Percentiles rank a stretch among this genome's conserved stretches.
phyloP scores from a whole-genome alignment of 2,113 vertebrate genomes.

The Chionodraco myersi region DNA sequence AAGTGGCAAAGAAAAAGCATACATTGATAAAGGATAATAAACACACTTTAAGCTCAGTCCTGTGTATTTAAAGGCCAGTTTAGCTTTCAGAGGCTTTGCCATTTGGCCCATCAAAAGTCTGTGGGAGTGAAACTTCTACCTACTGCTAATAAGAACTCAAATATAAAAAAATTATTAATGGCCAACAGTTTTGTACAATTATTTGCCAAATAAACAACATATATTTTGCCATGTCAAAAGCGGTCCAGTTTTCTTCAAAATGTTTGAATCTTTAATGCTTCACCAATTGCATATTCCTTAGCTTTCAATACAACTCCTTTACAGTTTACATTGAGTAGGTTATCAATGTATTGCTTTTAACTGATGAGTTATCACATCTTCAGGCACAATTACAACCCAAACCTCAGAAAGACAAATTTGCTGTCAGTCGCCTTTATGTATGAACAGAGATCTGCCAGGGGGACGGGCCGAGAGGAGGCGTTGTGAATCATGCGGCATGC shows the following conservation, averaged over 20 bases:
- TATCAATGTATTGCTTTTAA: constrained; percentile 69
- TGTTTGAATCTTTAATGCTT: constrained; percentile 29
- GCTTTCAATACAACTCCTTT: constrained; percentile 53
- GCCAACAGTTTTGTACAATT: constrained; percentile 35
- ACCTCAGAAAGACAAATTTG: constrained; percentile 67
- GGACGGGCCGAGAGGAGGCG: constrained; percentile 40
- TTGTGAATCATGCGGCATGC: constrained; percentile 51
- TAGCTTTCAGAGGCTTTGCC: constrained; percentile 31
- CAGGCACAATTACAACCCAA: constrained; percentile 69
- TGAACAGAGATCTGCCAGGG: constrained; percentile 51
- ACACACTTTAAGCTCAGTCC: constrained; percentile 10
- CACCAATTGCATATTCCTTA: constrained; percentile 62
- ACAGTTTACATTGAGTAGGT: constrained; percentile 55
- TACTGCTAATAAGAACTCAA: constrained; percentile 37
- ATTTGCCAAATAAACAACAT: constrained; percentile 54
- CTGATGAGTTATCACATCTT: constrained; percentile 71
- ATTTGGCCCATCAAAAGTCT: constrained; percentile 48
- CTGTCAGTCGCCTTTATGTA: constrained; percentile 70
- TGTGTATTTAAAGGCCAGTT: constrained; percentile 35
- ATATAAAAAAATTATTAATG: constrained; percentile 43
- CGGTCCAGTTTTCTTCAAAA: constrained; percentile 46
- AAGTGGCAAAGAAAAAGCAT: constrained; percentile 6
- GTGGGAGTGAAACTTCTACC: constrained; percentile 15
- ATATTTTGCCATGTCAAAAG: constrained; percentile 47
- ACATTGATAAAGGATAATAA: constrained; percentile 30